These are phyloP conservation scores for Papilio machaon DNA, from an alignment of 1,140 invertebrate genomes.

Conservation along the genomic window DNA sequence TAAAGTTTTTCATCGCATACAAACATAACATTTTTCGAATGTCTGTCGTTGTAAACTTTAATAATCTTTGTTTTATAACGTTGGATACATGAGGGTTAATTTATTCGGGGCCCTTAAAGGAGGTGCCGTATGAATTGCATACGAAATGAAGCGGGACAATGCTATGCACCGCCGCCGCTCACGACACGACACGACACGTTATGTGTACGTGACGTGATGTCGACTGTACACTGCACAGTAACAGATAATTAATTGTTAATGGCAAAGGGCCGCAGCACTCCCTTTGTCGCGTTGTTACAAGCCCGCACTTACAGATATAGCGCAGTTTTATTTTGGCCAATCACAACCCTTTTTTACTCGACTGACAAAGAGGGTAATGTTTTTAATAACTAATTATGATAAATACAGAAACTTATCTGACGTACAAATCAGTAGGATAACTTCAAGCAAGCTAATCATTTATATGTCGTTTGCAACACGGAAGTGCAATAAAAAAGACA, in stretches of 20 bases:
- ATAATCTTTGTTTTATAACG: conserved; percentile 1
- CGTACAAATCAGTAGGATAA: not conserved
- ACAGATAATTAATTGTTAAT: conserved; percentile 60
- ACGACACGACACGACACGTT: conserved; percentile 54
- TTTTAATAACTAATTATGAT: not conserved
- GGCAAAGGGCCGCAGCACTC: conserved; percentile 45
- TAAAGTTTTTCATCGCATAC: not conserved
- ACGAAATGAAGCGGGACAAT: conserved; percentile 59
- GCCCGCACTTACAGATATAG: not conserved
- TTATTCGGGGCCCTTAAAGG: conserved; percentile 21
- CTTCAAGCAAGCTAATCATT: not conserved
- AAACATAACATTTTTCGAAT: not conserved
- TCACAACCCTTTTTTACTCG: not conserved
- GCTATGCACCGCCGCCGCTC: conserved; percentile 47
- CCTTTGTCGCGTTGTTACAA: not conserved
- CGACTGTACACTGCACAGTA: conserved; percentile 46
- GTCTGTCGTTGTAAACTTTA: not conserved
- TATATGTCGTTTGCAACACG: not conserved
- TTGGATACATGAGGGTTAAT: not conserved
- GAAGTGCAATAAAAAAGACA: not conserved
- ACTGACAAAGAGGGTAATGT: too few relatives aligned
- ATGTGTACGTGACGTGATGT: conserved; percentile 70
- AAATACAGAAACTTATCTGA: not conserved
- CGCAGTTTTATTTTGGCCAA: not conserved
- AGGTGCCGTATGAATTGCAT: conserved; percentile 38